Base-by-base conservation (phyloP, 2,797 vertebrate genomes). In the Sebastes nivosus region DNA sequence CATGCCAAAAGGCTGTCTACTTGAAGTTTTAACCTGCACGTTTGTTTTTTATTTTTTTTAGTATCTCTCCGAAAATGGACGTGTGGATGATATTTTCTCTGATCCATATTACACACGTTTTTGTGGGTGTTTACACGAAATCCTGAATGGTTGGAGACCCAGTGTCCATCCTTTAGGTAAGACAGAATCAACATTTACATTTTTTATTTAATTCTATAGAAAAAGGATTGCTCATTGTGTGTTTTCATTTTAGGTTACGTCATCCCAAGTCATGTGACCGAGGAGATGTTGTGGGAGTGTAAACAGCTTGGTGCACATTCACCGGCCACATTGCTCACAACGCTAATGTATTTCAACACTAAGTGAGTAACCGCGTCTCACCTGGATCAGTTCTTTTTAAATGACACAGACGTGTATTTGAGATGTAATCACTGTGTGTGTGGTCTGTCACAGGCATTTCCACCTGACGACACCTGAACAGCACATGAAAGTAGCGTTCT, bases 261-360 rank as follows among this genome's bases (percentile, higher is more conserved):
- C 83, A 97, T 99, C 90, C 98, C 98, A 89, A 99, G 98, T 96
- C 98, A 99, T 2, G 98, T 99, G 91, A 99, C 99, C 1, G 99
- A 99, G 91, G 99, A 99, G 94, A 99, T 99, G 99, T 96, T 99
- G 72, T 99, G 99, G 99, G 99, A 99, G 94, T 99, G 99, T 91
- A 99, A 99, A 92, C 99, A 99, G 93, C 96, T 99, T 9, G 99
- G 99, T 72, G 99, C 99, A 81, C 99, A 99, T 91, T 99, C 99
- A 64, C 99, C 99, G 60, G 95, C 98, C 86, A 99, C 99, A 52
- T 93, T 99, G 86, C 97, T 99, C 87, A 99, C 98, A 82, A 99
- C 99, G 29, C 96, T 99, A 89, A 99, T 99, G 99, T 99, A 99
- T 95, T 99, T 99, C 94, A 99, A 99, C 93, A 99, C 99, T 89